A percentile compares a stretch with the other conserved stretches of the same genome.
These are phyloP conservation scores for Sinhomidia bicolor DNA, from an alignment of 2,888 invertebrate species.

Conservation along the genomic window DNA sequence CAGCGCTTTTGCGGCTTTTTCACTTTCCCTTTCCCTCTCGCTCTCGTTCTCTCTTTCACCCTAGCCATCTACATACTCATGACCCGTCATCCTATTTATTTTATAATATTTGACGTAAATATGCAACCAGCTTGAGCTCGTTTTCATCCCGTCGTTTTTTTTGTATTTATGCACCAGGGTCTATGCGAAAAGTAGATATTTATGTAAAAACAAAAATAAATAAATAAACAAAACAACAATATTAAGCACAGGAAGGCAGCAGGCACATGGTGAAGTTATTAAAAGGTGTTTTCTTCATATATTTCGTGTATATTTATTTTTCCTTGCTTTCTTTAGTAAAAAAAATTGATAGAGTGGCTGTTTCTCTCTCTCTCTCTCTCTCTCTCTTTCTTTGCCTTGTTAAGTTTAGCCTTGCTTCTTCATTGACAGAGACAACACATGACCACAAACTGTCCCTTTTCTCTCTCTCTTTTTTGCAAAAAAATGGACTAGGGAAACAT, in stretches of 20 bases:
- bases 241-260: not conserved
- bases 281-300: not conserved
- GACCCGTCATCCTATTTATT: too few species aligned
- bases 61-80: not conserved
- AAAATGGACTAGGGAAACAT: not conserved
- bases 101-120: not conserved
- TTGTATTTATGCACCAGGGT: constrained; percentile 24
- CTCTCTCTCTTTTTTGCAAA: not conserved
- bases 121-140: not conserved
- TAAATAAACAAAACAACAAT: not conserved
- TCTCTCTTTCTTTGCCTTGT: too few species aligned
- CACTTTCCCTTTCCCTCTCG: not conserved
- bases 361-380: not conserved
- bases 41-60: not conserved
- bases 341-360: not conserved
- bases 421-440: too few species aligned
- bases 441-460: not conserved
- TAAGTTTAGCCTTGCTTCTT: too few species aligned
- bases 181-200: constrained; percentile 18
- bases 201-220: constrained; percentile 21
- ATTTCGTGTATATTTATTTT: not conserved
- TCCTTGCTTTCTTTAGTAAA: constrained; percentile 23
- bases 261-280: constrained; percentile 16
- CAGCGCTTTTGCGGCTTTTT: constrained; percentile 24
- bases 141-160: not conserved